phyloP scores from a whole-genome alignment of 2,797 vertebrate genomes.

The Sebastes flavidus region DNA sequence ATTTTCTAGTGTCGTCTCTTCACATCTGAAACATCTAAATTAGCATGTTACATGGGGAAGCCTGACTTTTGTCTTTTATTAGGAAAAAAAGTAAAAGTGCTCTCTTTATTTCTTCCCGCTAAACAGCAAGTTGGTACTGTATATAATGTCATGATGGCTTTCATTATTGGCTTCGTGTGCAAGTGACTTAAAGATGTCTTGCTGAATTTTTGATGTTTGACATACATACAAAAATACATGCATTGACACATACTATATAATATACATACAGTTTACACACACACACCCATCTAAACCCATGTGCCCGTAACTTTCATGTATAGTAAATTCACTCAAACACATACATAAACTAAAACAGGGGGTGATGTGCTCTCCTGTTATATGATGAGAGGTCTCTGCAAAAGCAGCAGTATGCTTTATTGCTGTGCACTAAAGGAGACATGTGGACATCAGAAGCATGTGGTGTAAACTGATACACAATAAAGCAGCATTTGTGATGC shows the following conservation, averaged over 20 bases:
- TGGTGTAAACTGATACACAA: slow-evolving; percentile 17
- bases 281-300: background rate
- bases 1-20: background rate
- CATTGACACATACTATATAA: background rate
- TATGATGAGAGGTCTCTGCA: background rate
- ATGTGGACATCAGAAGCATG: background rate
- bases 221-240: background rate
- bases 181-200: background rate
- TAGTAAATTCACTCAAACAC: background rate
- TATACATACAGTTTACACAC: background rate
- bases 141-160: background rate
- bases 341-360: background rate
- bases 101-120: background rate
- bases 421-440: background rate
- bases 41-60: background rate
- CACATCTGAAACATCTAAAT: background rate
- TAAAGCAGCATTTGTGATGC: slow-evolving; percentile 24
- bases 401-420: background rate
- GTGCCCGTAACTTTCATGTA: background rate
- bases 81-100: background rate
- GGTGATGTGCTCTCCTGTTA: background rate
- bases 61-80: background rate
- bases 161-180: background rate
- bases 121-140: background rate
- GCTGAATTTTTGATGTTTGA: background rate